Evolutionary conservation across 2,797 vertebrate genomes (phyloP), one percentile per base, ranked within the genome.

Genomic region (Microhierax caerulescens): DNA sequence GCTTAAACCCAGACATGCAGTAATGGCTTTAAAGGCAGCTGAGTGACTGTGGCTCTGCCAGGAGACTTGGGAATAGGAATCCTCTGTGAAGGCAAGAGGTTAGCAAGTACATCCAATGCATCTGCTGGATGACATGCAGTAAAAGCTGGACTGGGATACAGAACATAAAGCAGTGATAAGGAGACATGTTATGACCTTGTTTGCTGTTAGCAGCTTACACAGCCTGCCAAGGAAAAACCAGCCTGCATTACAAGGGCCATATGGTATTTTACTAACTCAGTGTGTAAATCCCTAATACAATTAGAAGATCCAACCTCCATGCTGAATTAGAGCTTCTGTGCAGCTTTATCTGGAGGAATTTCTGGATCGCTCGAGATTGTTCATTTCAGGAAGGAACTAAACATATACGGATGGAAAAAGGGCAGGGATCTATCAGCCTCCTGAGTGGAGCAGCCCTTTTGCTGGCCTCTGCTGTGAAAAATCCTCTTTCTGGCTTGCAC

Each of bases 221-320:
- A 84, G 84, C 68, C 91, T 84, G 77, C 82, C 86, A 57, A 56
- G 89, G 82, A 69, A 96, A 93, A 96, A 70, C 8, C 88, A 84
- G 87, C 64, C 90, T 91, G 84, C 63, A 43, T 72, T 89, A 90
- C 53, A 20, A 39, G 54, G 69, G 54, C 95, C 96, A 96, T 94
- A 96, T 94, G 96, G 96, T 88, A 95, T 94, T 93, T 82, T 67
- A 81, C 79, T 90, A 78, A 91, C 88, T 85, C 30, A 0, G 53
- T 83, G 75, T 87, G 78, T 81, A 97, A 96, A 96, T 91, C 96
- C 87, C 82, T 97, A 96, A 96, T 95, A 91, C 93, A 97, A 95
- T 96, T 95, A 97, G 61, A 90, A 95, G 91, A 94, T 94, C 79
- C 85, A 93, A 24, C 68, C 68, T 96, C 89, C 78, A 73, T 53